Evolutionary conservation across 1,140 invertebrate species (phyloP), one percentile per base, ranked within the genome.

Genomic region (Acromyrmex echinatior): DNA sequence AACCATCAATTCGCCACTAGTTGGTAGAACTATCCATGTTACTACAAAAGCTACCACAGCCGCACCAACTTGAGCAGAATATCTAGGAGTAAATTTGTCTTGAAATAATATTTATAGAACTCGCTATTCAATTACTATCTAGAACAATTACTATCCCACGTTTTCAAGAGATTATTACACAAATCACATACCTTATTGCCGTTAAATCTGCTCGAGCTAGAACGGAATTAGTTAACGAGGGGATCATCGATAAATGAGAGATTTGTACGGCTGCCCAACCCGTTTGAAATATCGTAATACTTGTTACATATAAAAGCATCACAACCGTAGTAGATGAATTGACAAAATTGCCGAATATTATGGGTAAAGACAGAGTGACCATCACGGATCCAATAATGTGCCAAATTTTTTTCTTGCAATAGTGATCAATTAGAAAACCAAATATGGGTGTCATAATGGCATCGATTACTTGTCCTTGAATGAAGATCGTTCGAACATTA

Each of bases 241-340:
- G 98, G 93, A 99, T 98, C 94, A 99, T 97, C 0, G 98, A 97
- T 18, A 99, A 96, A 95, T 99, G 98, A 9, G 98, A 98, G 88
- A 99, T 98, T 96, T 99, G 98, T 10, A 98, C 97, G 9, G 97
- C 96, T 6, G 98, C 98, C 98, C 98, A 99, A 10, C 98, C 98
- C 88, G 97, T 97, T 96, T 99, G 98, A 94, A 99, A 99, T 58
- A 98, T 94, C 31, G 97, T 96, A 78, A 99, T 98, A 87, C 98
- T 97, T 28, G 96, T 93, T 2, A 97, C 96, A 93, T 98, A 98
- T 94, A 93, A 74, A 31, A 96, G 84, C 90, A 96, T 91, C 16
- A 94, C 92, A 73, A 95, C 96, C 51, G 93, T 79, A 87, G 87
- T 95, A 53, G 95, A 91, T 86, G 91, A 92, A 96, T 97, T 18